Conservation (phyloP, 2,113 vertebrate genomes). For the Entomyzon cyanotis region DNA sequence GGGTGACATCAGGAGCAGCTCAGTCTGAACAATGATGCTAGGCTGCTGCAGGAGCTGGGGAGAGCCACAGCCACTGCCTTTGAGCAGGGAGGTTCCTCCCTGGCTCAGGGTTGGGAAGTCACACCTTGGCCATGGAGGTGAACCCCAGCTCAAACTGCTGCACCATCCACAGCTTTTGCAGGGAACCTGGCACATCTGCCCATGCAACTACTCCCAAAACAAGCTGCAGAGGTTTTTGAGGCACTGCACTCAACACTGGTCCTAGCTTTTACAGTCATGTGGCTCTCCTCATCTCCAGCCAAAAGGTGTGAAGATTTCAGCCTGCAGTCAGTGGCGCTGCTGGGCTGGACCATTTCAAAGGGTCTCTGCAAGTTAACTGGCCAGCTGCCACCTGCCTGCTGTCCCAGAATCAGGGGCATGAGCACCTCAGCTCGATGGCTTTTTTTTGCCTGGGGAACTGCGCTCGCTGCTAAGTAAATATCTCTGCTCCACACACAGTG, state of each 20-base stretch:
- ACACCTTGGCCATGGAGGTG: neutral
- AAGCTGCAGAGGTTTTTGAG: neutral
- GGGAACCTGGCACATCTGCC: neutral
- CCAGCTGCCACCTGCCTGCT: neutral
- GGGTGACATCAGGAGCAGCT: neutral
- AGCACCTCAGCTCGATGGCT: fast-evolving
- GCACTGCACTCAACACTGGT: neutral
- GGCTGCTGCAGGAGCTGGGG: neutral
- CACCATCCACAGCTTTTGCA: fast-evolving
- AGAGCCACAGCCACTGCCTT: neutral
- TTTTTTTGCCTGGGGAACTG: fast-evolving
- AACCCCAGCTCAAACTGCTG: neutral
- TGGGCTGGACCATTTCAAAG: neutral
- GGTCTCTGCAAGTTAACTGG: neutral
- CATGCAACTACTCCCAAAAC: neutral
- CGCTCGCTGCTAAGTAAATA: neutral
- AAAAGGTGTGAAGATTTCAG: neutral
- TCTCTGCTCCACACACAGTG: neutral
- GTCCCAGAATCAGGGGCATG: neutral
- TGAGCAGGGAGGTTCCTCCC: neutral
- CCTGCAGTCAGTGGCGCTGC: neutral
- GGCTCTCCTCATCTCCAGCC: neutral
- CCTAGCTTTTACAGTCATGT: neutral
- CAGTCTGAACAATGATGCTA: fast-evolving
- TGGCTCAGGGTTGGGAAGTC: neutral